Base-by-base conservation (phyloP, 1,140 invertebrate genomes). In the Glossosoma conforme region DNA sequence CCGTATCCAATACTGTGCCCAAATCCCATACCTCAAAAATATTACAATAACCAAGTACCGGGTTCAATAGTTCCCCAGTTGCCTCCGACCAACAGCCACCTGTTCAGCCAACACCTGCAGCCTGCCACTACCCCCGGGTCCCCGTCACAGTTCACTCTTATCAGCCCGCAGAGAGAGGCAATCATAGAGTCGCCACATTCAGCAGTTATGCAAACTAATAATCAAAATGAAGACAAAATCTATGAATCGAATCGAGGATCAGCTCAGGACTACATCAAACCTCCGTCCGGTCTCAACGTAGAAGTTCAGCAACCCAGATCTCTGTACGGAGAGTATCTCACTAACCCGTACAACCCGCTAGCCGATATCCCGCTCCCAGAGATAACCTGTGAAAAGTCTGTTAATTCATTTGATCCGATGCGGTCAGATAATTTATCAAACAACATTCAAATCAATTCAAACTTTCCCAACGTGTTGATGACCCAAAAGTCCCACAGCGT, bases 321-420 rank as follows among this genome's bases (percentile, higher is more conserved):
- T 24, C 53, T 79, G 8, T 79, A 74, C 58, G 64, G 66, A 0
- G 76, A 79, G 47, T 79, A 77, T 49, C 58, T 78, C 24, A 70
- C 68, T 0, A 74, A 79, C 54, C 76, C 76, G 0, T 79, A 79
- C 60, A 77, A 73, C 45, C 64, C 57, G 21, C 9, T 48, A 11
- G 38, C 33, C 2, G 38, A 36, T 15, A 40, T 35, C 13, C 18
- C 48, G 11, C 17, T 41, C 8, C 42, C 50, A 3, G 10, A 20
- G 11, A 35, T 43, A 2, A 51, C 18, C 10, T 43, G 41, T 36
- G 32, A 35, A 24, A 20, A 43, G 21, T 15, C 33, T 22, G 21
- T 14, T 11, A n/a, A n/a, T n/a, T n/a, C n/a, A n/a, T n/a, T n/a
- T n/a, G n/a, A n/a, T n/a, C n/a, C n/a, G n/a, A n/a, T n/a, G n/a